Conservation (phyloP, 2,797 vertebrate species). For the Anolis apletophallus region DNA sequence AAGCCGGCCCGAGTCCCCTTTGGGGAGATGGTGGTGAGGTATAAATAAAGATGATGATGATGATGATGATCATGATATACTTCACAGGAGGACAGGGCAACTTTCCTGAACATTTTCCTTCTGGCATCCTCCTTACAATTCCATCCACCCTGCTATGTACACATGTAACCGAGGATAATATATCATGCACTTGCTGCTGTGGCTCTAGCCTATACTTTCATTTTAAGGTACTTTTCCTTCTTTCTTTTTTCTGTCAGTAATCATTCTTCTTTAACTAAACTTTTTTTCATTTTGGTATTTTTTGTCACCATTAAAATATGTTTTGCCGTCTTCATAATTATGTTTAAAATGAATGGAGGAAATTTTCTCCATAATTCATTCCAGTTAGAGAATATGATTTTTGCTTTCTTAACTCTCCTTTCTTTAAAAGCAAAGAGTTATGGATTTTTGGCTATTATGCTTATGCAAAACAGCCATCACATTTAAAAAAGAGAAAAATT, state of each 20-base stretch:
- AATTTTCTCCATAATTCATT: constrained; percentile 14
- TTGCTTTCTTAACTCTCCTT: background rate
- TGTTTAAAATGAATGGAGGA: background rate
- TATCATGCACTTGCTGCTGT: background rate
- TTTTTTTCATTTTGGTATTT: background rate
- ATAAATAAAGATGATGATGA: too few relatives aligned
- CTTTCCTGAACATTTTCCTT: too few relatives aligned
- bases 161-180: background rate
- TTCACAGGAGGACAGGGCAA: too few relatives aligned
- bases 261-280: background rate
- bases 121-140: too few relatives aligned
- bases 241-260: background rate
- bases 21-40: too few relatives aligned
- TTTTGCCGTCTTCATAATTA: background rate
- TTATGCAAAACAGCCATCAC: background rate
- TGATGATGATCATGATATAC: too few relatives aligned
- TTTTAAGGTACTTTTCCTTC: background rate
- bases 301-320: background rate
- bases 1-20: too few relatives aligned
- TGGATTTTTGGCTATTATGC: background rate
- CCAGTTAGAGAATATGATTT: background rate
- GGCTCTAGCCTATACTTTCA: background rate
- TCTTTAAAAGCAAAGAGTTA: background rate
- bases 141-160: too few relatives aligned
- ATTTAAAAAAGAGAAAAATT: constrained; percentile 5